Evolutionary conservation across 1,140 invertebrate genomes (phyloP).

Genomic region (Leptestheria dahalacensis): DNA sequence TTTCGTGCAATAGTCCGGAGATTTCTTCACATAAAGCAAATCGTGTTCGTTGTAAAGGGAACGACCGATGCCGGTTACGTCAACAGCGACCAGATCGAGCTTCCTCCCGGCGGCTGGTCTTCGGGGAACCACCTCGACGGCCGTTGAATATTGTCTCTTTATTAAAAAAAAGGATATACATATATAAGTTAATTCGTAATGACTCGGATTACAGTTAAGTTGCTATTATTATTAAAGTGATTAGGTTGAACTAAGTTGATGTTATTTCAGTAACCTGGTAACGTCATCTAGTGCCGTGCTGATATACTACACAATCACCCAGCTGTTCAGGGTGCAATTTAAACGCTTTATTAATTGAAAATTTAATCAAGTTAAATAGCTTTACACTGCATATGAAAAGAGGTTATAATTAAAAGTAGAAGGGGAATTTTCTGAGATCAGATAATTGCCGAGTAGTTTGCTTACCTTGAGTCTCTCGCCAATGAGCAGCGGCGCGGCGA

Average conservation of each 20-base stretch:
- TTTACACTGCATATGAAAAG: too few species aligned
- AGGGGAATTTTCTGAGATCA: not conserved
- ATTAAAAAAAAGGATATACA: not conserved
- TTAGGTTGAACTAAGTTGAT: too few species aligned
- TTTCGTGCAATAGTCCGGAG: conserved; percentile 37
- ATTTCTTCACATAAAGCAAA: conserved; percentile 34
- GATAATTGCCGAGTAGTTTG: not conserved
- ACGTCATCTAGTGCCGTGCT: too few species aligned
- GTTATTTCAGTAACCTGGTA: too few species aligned
- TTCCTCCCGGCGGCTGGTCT: conserved; percentile 18
- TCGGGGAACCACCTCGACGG: conserved; percentile 21
- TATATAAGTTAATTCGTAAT: not conserved
- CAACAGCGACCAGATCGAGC: conserved; percentile 21
- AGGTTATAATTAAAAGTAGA: not conserved
- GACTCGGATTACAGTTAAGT: not conserved
- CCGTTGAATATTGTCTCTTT: conserved; percentile 20
- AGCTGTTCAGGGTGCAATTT: too few species aligned
- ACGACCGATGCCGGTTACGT: not conserved
- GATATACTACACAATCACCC: too few species aligned
- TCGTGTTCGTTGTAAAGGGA: conserved; percentile 26
- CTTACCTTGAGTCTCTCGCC: conserved; percentile 1
- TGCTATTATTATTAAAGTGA: not conserved
- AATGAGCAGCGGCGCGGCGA: conserved; percentile 26
- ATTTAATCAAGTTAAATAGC: too few species aligned
- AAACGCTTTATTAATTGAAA: too few species aligned